Base-by-base conservation (phyloP, 2,113 vertebrate species). In the Elaphurus davidianus region DNA sequence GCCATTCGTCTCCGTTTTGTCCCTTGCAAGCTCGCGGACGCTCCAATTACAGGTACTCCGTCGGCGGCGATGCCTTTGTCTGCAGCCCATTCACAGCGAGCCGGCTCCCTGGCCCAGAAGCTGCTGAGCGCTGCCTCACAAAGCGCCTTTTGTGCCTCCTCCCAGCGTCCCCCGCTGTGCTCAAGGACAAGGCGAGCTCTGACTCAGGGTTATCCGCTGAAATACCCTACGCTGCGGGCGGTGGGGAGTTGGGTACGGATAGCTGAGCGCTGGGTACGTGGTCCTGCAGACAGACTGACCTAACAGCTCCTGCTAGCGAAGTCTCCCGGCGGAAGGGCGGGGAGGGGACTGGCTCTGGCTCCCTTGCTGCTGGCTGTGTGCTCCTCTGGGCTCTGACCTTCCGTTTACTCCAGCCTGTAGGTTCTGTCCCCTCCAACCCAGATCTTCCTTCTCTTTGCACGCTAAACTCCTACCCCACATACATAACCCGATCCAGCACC, bases 1-100 rank as follows among this genome's bases (percentile, higher is more conserved):
- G 54, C 92, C 92, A 97, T 97, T 98, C 96, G 59, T 97, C 93
- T 96, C 90, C 54, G 98, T 93, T 98, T 98, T 98, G 98, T 98
- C 94, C 92, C 81, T 55, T 62, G 83, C 50, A 62, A 94, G 54
- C 97, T 96, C 25, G 13, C 81, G 91, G 98, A 96, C 11, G 40
- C 88, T 96, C 97, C 98, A 98, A 98, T 98, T 98, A 98, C 98
- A 97, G 97, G 95, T 98, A 97, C 76, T 97, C 30, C 0, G 21
- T 55, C 33, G 17, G 83, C 45, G 1, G 87, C 28, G 21, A 50
- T 28, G 93, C 89, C 90, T 98, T 98, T 98, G 96, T 98, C 97
- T 40, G 1, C 9, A 14, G 95, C 71, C 87, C 87, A 87, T 97
- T 97, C 91, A 83, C 27, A 0, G 92, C 1, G 47, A 64, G 91